phyloP scores from a whole-genome alignment of 2,888 invertebrate species.

The Trisateles emortualis region DNA sequence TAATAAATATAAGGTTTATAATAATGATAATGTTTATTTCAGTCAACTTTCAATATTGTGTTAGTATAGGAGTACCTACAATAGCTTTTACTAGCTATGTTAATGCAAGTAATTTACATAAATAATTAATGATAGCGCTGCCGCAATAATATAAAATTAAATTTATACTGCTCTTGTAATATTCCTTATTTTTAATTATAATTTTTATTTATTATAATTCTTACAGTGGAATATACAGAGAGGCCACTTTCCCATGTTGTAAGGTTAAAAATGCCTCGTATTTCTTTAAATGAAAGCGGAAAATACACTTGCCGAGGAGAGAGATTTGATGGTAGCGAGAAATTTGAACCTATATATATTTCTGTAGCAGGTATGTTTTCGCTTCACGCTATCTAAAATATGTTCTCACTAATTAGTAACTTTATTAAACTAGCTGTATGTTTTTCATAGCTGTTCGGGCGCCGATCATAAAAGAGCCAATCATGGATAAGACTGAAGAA shows the following conservation, averaged over 20 bases:
- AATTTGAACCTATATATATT: slow-evolving; percentile 52
- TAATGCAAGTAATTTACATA: no score
- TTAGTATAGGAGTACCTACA: no score
- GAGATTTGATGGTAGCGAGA: slow-evolving; percentile 40
- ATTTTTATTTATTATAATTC: slow-evolving; percentile 14
- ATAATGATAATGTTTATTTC: no score
- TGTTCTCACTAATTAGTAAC: no score
- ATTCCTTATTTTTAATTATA: not conserved
- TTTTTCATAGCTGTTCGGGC: slow-evolving; percentile 51
- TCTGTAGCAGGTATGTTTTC: slow-evolving; percentile 65
- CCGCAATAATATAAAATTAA: no score
- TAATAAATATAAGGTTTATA: no score
- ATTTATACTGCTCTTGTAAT: no score
- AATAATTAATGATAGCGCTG: no score
- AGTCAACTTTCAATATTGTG: no score
- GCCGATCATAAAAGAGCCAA: slow-evolving; percentile 54
- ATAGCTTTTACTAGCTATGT: no score
- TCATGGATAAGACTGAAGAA: slow-evolving; percentile 49
- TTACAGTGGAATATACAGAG: slow-evolving; percentile 52
- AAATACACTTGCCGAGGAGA: slow-evolving; percentile 64
- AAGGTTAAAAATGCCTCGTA: slow-evolving; percentile 59
- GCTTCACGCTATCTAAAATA: no score
- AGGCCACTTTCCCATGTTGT: slow-evolving; percentile 64
- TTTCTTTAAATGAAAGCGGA: slow-evolving; percentile 60
- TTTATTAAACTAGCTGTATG: slow-evolving; percentile 4